These are phyloP conservation scores for Cromileptes altivelis DNA, from an alignment of 2,113 vertebrate species.

Conservation along the genomic window DNA sequence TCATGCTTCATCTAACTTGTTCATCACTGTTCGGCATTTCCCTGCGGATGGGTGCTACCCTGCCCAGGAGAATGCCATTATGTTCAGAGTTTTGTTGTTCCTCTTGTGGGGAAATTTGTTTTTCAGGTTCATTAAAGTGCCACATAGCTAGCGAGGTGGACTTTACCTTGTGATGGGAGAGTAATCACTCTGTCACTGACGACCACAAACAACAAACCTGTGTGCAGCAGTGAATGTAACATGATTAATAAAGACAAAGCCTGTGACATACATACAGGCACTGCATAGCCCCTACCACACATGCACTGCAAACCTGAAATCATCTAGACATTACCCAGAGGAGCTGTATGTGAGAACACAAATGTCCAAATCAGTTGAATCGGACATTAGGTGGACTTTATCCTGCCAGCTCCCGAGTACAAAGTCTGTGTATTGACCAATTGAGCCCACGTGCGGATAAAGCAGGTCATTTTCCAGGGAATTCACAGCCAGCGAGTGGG, in stretches of 20 bases:
- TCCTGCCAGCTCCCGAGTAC: too few species aligned
- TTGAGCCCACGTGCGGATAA: too few species aligned
- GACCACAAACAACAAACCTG: background rate
- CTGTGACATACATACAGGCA: background rate
- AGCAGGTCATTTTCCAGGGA: too few species aligned
- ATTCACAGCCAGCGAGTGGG: too few species aligned
- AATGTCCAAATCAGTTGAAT: too few species aligned
- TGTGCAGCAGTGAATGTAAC: background rate
- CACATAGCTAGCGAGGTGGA: background rate
- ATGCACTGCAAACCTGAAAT: too few species aligned
- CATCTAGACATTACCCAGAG: too few species aligned
- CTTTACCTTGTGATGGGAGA: background rate
- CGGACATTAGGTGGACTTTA: too few species aligned
- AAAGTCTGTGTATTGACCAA: too few species aligned
- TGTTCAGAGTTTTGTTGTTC: slow-evolving; percentile 9
- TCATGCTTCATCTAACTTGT: slow-evolving; percentile 37
- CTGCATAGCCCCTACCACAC: too few species aligned
- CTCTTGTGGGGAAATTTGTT: background rate
- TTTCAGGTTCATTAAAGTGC: background rate
- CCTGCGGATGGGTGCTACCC: slow-evolving; percentile 1
- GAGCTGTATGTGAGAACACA: too few species aligned
- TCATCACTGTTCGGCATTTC: slow-evolving; percentile 18
- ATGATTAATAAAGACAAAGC: background rate
- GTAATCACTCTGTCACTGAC: background rate
- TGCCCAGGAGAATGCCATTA: slow-evolving; percentile 5